A percentile compares a stretch with the other conserved stretches of the same genome.
Evolutionary conservation across 2,797 vertebrate species (phyloP).

Genomic region (Darevskia nairensis): DNA sequence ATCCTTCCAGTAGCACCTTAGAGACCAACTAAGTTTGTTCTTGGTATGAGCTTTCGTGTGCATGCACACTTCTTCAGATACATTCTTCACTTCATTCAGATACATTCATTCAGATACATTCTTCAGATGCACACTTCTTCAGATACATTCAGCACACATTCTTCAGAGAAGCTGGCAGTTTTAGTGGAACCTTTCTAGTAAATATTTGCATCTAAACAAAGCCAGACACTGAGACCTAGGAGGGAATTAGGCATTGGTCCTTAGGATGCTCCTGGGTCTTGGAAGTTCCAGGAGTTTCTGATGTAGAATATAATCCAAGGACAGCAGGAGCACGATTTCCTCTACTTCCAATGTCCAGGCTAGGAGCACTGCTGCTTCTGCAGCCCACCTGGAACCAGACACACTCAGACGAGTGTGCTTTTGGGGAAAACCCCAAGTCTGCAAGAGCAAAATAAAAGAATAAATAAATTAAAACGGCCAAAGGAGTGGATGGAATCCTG

Average conservation of each 20-base stretch:
- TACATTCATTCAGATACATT: no score
- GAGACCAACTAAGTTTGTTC: no score
- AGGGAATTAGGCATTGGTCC: neutral
- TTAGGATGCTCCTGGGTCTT: neutral
- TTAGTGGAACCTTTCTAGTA: neutral
- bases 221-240: neutral
- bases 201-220: neutral
- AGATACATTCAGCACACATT: no score
- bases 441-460: no score
- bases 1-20: no score
- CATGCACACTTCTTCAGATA: no score
- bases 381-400: neutral
- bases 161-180: neutral
- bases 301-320: neutral
- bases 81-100: no score
- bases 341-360: neutral
- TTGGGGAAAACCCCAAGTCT: no score
- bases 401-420: neutral
- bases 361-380: neutral
- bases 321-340: neutral
- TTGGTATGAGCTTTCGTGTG: no score
- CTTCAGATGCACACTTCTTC: no score
- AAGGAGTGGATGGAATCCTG: no score
- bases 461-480: no score
- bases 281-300: neutral